Evolutionary conservation across 2,888 invertebrate genomes (phyloP).

Genomic region (Pandemis heparana): DNA sequence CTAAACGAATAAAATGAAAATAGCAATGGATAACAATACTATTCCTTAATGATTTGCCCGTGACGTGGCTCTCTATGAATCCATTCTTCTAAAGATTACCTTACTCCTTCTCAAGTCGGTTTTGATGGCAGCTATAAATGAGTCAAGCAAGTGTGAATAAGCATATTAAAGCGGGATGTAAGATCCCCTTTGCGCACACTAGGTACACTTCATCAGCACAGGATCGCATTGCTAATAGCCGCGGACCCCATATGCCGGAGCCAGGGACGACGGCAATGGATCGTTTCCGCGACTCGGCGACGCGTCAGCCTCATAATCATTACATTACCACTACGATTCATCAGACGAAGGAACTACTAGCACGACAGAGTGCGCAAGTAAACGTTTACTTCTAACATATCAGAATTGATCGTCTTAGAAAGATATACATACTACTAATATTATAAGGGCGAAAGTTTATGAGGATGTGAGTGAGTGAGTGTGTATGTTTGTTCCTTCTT

Average conservation of each 20-base stretch:
- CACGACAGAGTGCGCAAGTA: conserved; percentile 12
- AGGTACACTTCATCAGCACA: conserved; percentile 72
- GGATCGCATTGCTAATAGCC: conserved; percentile 68
- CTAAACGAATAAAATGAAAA: too few species aligned
- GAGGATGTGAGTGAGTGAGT: too few species aligned
- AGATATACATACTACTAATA: background rate
- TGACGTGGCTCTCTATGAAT: background rate
- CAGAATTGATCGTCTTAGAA: background rate
- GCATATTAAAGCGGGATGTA: conserved; percentile 14
- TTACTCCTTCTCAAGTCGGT: background rate
- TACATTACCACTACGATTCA: conserved; percentile 45
- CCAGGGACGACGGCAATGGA: conserved; percentile 72
- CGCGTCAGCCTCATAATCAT: conserved; percentile 60
- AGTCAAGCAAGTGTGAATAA: background rate
- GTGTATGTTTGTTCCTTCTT: too few species aligned
- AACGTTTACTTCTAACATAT: conserved; percentile 7
- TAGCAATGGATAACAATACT: too few species aligned
- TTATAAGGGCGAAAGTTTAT: too few species aligned
- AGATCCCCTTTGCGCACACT: conserved; percentile 57
- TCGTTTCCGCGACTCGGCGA: conserved; percentile 74
- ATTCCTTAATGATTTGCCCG: background rate
- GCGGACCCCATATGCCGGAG: conserved; percentile 65
- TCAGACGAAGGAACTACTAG: conserved; percentile 28
- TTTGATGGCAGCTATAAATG: background rate
- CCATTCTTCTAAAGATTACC: background rate